Percentiles rank a stretch among this genome's conserved stretches.
Evolutionary conservation across 1,140 invertebrate species (phyloP).

Genomic region (Saccostrea glomerata): DNA sequence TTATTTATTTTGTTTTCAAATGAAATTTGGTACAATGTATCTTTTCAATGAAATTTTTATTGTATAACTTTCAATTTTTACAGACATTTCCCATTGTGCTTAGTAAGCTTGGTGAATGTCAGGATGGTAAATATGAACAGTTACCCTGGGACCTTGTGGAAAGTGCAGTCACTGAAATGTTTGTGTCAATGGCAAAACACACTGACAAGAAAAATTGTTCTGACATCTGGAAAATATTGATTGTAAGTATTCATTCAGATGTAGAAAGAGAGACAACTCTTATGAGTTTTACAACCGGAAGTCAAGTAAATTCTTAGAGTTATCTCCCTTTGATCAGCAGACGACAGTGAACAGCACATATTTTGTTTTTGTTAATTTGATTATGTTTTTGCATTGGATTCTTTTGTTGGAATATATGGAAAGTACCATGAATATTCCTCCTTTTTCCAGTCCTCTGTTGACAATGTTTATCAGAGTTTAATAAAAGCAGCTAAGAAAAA

Average conservation of each 20-base stretch:
- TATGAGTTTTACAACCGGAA: too few species aligned
- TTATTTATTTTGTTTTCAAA: too few species aligned
- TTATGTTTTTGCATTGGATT: neutral
- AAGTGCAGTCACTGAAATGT: slow-evolving; percentile 58
- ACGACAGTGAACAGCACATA: too few species aligned
- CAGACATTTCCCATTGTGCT: slow-evolving; percentile 71
- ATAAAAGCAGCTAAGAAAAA: slow-evolving; percentile 25
- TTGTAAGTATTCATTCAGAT: slow-evolving; percentile 63
- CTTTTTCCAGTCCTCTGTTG: neutral
- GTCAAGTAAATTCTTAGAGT: too few species aligned
- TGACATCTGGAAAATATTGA: slow-evolving; percentile 66
- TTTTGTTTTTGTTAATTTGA: slow-evolving; percentile 4
- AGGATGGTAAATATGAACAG: slow-evolving; percentile 41
- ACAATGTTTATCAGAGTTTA: neutral
- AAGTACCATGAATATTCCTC: too few species aligned
- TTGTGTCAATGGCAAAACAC: slow-evolving; percentile 66
- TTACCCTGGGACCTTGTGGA: slow-evolving; percentile 64
- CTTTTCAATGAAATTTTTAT: too few species aligned
- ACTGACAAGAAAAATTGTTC: slow-evolving; percentile 62
- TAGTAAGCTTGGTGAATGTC: slow-evolving; percentile 64
- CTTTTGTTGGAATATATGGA: neutral
- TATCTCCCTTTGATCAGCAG: too few species aligned
- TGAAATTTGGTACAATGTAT: too few species aligned
- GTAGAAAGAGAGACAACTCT: too few species aligned
- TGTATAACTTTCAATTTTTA: neutral